These are phyloP conservation scores for Mactra quadrangularis DNA, from an alignment of 1,140 invertebrate genomes.

Conservation along the genomic window DNA sequence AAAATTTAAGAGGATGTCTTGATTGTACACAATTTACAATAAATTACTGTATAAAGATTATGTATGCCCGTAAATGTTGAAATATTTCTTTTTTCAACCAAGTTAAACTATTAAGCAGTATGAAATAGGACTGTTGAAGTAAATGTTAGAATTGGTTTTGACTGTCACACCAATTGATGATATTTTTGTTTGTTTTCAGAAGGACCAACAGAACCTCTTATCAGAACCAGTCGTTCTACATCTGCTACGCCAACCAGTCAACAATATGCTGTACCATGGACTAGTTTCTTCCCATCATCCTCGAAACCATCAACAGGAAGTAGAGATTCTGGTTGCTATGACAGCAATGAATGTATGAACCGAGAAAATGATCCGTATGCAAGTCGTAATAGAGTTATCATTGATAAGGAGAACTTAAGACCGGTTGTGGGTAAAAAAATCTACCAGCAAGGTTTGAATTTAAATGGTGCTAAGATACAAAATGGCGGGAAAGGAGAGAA, in stretches of 20 bases:
- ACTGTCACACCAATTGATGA: too few relatives aligned
- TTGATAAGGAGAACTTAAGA: constrained; percentile 55
- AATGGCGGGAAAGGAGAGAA: constrained; percentile 24
- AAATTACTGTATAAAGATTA: too few relatives aligned
- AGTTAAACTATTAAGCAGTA: too few relatives aligned
- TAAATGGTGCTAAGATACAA: constrained; percentile 53
- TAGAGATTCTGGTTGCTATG: constrained; percentile 80
- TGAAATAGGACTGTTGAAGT: too few relatives aligned
- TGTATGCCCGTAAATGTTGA: too few relatives aligned
- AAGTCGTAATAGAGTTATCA: constrained; percentile 23
- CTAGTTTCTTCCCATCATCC: constrained; percentile 44
- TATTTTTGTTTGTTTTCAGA: too few relatives aligned
- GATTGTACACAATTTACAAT: too few relatives aligned
- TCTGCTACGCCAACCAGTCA: constrained; percentile 66
- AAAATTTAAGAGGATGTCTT: too few relatives aligned
- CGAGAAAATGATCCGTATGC: constrained; percentile 57
- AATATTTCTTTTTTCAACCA: too few relatives aligned
- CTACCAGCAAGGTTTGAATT: not conserved
- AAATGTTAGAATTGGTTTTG: too few relatives aligned
- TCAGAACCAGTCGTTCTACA: constrained; percentile 51
- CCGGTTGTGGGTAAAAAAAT: constrained; percentile 31
- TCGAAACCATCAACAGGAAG: constrained; percentile 64
- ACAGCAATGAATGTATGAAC: constrained; percentile 70
- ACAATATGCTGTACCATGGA: constrained; percentile 63
- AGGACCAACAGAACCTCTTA: constrained; percentile 11